Evolutionary conservation across 2,113 vertebrate species (phyloP), one percentile per base, ranked within the genome.

Genomic region (Rhabdornis inornatus): DNA sequence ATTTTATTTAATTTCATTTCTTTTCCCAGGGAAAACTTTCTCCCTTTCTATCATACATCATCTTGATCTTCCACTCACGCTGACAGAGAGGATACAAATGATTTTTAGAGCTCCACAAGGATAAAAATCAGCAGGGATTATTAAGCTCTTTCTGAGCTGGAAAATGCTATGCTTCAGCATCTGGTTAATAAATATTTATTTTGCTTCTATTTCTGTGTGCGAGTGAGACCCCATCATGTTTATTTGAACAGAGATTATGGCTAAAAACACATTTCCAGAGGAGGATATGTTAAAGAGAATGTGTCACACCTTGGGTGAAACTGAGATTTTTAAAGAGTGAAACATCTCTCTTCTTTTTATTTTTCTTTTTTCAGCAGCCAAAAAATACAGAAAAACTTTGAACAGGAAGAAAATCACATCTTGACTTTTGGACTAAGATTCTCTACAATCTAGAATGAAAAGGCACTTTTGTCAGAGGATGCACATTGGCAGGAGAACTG

Each of bases 181-280:
- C 86, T 75, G 47, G 33, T 84, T 96, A 95, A 96, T 92, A 95
- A 95, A 94, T 92, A 91, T 92, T 89, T 95, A 90, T 93, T 93
- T 97, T 92, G 30, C n/a, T 95, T 93, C 72, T 83, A 94, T 90
- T 95, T 78, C 80, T 87, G 39, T 66, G 9, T 78, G 60, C 57
- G 59, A 76, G 7, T 35, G 19, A 92, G 56, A 74, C 21, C 18
- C 19, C 21, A 59, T 70, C 55, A 74, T 76, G 64, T 88, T 92
- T 93, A 47, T 92, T 50, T 95, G 56, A 94, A 55, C 39, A 81
- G 89, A 90, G 27, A 56, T 74, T 89, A 78, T 60, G 59, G 16
- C 68, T 90, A 74, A 86, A 93, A 90, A 80, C 21, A 75, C 15
- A 80, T 75, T 96, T 95, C 44, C 76, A 89, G 22, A 74, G 56